These are phyloP conservation scores for Dasyurus viverrinus DNA, from an alignment of 2,113 vertebrate genomes.

Conservation along the genomic window DNA sequence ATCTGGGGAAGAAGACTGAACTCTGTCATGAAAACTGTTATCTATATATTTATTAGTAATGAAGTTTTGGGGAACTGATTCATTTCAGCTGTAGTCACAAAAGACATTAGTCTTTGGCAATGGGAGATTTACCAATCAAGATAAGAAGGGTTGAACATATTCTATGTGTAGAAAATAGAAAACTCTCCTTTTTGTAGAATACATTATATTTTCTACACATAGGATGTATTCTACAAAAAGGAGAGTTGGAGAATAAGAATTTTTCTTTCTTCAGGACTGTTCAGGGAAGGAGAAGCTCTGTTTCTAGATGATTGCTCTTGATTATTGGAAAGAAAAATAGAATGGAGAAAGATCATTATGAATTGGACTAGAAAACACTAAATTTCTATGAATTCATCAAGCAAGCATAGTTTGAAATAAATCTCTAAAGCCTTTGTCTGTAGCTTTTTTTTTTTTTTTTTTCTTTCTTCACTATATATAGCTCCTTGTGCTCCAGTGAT, in stretches of 20 bases:
- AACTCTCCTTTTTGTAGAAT: no score
- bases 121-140: not conserved
- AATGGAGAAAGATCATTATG: not conserved
- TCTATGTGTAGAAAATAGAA: no score
- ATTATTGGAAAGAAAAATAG: not conserved
- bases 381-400: not conserved
- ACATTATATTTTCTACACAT: no score
- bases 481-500: conserved; percentile 97
- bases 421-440: not conserved
- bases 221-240: not conserved
- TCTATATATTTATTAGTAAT: not conserved
- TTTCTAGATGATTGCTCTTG: not conserved
- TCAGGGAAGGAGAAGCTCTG: not conserved
- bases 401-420: not conserved
- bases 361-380: not conserved
- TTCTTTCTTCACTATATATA: conserved; percentile 60
- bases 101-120: not conserved
- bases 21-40: not conserved
- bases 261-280: not conserved
- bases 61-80: not conserved
- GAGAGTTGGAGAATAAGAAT: not conserved
- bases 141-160: not conserved
- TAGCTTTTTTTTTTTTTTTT: not conserved
- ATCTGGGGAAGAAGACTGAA: not conserved
- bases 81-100: not conserved